Evolutionary conservation across 2,113 vertebrate genomes (phyloP), one percentile per base, ranked within the genome.

Genomic region (Pithys albifrons): DNA sequence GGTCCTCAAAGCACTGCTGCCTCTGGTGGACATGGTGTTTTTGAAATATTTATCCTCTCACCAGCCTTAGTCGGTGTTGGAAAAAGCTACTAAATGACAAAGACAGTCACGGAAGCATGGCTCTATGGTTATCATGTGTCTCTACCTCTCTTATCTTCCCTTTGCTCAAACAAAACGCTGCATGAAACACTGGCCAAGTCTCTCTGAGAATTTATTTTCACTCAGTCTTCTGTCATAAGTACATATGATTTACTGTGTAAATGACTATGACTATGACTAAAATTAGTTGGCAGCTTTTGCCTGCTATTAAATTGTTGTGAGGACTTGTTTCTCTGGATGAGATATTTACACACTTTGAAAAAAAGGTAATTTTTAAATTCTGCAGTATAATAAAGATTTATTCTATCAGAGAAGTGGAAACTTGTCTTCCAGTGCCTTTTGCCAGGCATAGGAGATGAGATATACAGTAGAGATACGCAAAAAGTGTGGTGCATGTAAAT

Each of bases 231-330:
- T 83, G 33, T 66, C 64, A 29, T 75, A 83, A 91, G 39, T 41
- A 33, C 0, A 0, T 57, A 28, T 86, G 69, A 90, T 92, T 96
- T 92, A 94, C 54, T 52, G 35, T 69, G 55, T 78, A 88, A 88
- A 89, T 85, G 25, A 46, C n/a, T 79, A 87, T 81, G 28, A 46
- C 37, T 78, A 25, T 76, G 70, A 89, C 82, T 96, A 70, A 88
- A 92, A 93, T 59, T 35, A 75, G 65, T 91, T 92, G 92, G 72
- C 73, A 92, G 55, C 4, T 85, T 93, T 92, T 10, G 31, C 16
- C 31, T 43, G 41, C 67, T 73, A 48, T 71, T 83, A 65, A 28
- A 39, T 67, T 88, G 69, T 84, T 67, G 3, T 75, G 69, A 93
- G 49, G 37, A 57, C 61, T 61, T 12, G 55, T 89, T 90, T 93